Base-by-base conservation (phyloP, 2,113 vertebrate genomes). In the Motacilla alba region DNA sequence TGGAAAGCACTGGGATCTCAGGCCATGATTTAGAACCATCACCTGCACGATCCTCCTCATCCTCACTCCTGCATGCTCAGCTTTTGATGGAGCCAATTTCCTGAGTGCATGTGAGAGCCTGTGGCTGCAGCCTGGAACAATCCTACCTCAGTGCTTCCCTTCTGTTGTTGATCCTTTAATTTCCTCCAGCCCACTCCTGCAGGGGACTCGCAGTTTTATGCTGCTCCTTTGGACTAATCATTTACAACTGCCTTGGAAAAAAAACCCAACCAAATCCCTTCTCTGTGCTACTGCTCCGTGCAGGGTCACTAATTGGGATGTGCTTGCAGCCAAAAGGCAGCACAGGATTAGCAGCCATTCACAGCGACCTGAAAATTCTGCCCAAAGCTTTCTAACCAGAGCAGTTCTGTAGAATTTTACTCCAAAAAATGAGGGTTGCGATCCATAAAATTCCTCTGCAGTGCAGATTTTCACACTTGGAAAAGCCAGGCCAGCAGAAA, bases 111-210 rank as follows among this genome's bases (percentile, higher is more conserved):
- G 93, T 88, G 89, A 91, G 76, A 96, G 97, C 96, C 95, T 73
- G 93, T 89, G 97, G 95, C 97, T 94, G 95, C 83, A 93, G 93
- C 94, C 37, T n/a, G 97, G 97, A 97, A 97, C 98, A 97, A 97
- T 96, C 93, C 72, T 39, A 66, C 96, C 96, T 96, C 98, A 98
- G 97, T 97, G 96, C 96, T 96, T 95, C 94, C 95, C 97, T 96
- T 87, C 22, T 82, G 90, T 95, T 93, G 96, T 90, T 97, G 98
- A 98, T 98, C 98, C 97, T 97, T 98, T 98, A 96, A 98, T 98
- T 98, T 98, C 98, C 98, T 98, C 97, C 97, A 90, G 97, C 97
- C 68, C 89, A 81, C 96, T 97, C 97, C 98, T 97, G 96, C 97
- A 87, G 90, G 94, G 96, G 97, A 94, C 96, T 44, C 64, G 49